Percentiles rank a stretch among this genome's conserved stretches.
Conservation (phyloP, 2,797 vertebrate species). For the Leptoclinus maculatus region DNA sequence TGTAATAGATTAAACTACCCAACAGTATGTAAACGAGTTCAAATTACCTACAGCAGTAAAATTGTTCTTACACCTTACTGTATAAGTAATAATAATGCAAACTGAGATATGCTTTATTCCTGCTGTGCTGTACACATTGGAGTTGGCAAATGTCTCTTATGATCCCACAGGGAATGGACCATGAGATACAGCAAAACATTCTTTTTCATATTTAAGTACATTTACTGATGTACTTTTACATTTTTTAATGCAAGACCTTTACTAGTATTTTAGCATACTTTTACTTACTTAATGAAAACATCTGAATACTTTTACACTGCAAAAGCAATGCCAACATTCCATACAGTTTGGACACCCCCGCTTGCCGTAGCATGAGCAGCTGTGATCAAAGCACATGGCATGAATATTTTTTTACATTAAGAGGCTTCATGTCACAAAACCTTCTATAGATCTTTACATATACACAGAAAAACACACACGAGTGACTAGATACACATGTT, state of each 20-base stretch:
- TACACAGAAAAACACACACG: constrained; percentile 32
- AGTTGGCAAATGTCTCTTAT: background rate
- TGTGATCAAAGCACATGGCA: constrained; percentile 3
- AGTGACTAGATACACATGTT: constrained; percentile 15
- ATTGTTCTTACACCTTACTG: background rate
- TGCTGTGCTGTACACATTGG: background rate
- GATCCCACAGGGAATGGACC: background rate
- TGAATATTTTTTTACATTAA: background rate
- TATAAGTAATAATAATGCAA: background rate
- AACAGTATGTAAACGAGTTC: background rate
- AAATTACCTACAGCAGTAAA: background rate
- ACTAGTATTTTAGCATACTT: background rate
- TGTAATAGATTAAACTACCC: background rate
- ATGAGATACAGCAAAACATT: background rate
- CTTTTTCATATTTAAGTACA: background rate
- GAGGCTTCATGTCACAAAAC: constrained; percentile 6
- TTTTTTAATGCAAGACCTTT: background rate
- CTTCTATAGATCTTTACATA: constrained; percentile 22
- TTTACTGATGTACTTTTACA: background rate
- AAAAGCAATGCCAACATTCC: background rate
- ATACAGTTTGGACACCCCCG: background rate
- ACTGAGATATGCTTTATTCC: background rate
- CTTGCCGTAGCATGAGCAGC: background rate
- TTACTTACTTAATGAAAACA: background rate
- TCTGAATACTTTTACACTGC: background rate